A percentile compares a stretch with the other conserved stretches of the same genome.
phyloP scores from a whole-genome alignment of 2,113 vertebrate genomes.

The Nansenia antarctica region DNA sequence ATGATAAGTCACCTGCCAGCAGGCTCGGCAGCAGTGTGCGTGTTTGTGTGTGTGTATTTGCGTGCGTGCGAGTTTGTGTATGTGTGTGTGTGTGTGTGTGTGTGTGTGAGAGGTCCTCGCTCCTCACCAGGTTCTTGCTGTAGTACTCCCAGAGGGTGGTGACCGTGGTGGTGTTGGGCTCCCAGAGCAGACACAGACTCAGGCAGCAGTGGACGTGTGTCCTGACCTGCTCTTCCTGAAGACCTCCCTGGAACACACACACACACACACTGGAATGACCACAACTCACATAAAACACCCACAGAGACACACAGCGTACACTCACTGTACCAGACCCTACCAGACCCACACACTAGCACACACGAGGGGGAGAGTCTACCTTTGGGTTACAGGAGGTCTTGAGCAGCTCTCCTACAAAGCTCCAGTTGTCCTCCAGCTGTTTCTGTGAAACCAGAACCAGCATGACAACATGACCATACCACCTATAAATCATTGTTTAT shows the following conservation, averaged over 20 bases:
- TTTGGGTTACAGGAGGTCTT: conserved; percentile 82
- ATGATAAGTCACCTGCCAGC: too few relatives aligned
- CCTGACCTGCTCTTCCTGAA: conserved; percentile 87
- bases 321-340: too few relatives aligned
- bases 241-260: conserved; percentile 45
- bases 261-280: background rate
- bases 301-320: conserved; percentile 19
- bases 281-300: conserved; percentile 11
- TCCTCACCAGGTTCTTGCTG: conserved; percentile 89
- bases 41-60: too few relatives aligned
- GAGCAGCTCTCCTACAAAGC: conserved; percentile 84
- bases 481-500: too few relatives aligned
- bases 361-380: conserved; percentile 64
- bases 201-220: conserved; percentile 95
- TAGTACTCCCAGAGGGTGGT: conserved; percentile 93
- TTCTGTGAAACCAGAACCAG: conserved; percentile 71
- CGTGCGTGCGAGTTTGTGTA: too few relatives aligned
- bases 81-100: too few relatives aligned
- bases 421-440: conserved; percentile 85
- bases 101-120: background rate
- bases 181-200: conserved; percentile 85
- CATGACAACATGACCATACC: too few relatives aligned
- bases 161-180: conserved; percentile 78
- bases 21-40: too few relatives aligned
- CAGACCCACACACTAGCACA: background rate